Percentiles rank a stretch among this genome's conserved stretches.
phyloP scores from a whole-genome alignment of 2,888 invertebrate genomes.

The Cheiracanthium punctorium region DNA sequence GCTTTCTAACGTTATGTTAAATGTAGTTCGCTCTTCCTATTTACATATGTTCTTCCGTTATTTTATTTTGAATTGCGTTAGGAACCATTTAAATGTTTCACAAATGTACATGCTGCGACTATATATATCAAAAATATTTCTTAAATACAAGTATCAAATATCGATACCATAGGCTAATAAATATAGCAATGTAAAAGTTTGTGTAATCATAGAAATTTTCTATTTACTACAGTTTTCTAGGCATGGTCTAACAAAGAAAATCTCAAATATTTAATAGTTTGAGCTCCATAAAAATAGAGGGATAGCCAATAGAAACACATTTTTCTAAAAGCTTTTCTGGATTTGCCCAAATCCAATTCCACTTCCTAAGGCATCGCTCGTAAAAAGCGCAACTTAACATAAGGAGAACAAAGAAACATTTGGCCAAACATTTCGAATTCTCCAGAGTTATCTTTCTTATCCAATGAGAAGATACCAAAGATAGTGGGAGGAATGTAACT shows the following conservation, averaged over 20 bases:
- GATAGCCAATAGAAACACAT: neutral
- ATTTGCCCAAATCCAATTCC: constrained; percentile 1
- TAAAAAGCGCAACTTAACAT: constrained; percentile 53
- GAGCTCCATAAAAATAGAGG: neutral
- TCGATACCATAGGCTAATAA: too few relatives aligned
- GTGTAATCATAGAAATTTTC: neutral
- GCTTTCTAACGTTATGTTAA: too few relatives aligned
- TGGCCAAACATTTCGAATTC: constrained; percentile 16
- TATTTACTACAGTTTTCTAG: neutral
- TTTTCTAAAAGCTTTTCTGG: neutral
- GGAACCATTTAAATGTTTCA: too few relatives aligned
- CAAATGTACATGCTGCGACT: too few relatives aligned
- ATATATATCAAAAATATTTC: too few relatives aligned
- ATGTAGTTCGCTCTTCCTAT: too few relatives aligned
- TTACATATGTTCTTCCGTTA: too few relatives aligned
- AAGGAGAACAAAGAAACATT: constrained; percentile 20
- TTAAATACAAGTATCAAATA: too few relatives aligned
- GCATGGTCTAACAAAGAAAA: neutral
- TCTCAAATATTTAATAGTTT: neutral
- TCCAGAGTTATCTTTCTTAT: constrained; percentile 1
- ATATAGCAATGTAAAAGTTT: neutral
- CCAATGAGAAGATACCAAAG: constrained; percentile 39
- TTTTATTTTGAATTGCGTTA: too few relatives aligned
- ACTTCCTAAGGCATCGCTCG: neutral
- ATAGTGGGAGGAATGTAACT: constrained; percentile 31